Percentiles rank a stretch among this genome's conserved stretches.
Conservation (phyloP, 2,113 vertebrate species). For the Redunca redunca region DNA sequence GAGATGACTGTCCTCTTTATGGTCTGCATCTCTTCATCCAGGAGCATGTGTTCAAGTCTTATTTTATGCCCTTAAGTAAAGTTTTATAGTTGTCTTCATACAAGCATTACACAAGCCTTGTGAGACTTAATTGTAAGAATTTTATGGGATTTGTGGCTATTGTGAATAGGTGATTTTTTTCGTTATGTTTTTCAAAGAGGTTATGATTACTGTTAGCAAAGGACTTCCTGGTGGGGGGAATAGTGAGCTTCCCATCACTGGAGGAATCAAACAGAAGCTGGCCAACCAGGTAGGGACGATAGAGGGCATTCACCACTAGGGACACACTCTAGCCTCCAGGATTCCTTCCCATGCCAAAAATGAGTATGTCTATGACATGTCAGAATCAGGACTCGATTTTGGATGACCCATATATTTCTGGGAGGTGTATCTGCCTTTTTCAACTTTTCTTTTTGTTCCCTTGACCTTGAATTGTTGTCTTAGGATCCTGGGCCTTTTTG, state of each 20-base stretch:
- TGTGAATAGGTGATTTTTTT: neutral
- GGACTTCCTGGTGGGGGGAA: neutral
- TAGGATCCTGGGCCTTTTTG: neutral
- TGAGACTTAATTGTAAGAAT: neutral
- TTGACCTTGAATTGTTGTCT: neutral
- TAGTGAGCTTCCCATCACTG: neutral
- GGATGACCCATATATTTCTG: neutral
- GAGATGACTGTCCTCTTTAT: neutral
- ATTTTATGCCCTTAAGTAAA: neutral
- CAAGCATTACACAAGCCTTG: neutral
- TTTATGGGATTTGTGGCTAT: neutral
- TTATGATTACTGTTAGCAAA: neutral
- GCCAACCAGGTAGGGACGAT: neutral
- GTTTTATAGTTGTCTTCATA: neutral
- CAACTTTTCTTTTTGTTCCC: neutral
- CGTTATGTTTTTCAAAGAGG: neutral
- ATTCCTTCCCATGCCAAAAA: neutral
- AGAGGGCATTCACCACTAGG: neutral
- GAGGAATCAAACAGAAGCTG: neutral
- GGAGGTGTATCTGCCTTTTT: neutral
- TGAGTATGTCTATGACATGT: neutral
- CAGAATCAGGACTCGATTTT: neutral
- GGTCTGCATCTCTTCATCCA: neutral
- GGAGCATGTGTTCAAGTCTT: neutral
- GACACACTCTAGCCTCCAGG: neutral